These are phyloP conservation scores for Drosophila formosana DNA, from an alignment of 2,888 invertebrate species.

Conservation along the genomic window DNA sequence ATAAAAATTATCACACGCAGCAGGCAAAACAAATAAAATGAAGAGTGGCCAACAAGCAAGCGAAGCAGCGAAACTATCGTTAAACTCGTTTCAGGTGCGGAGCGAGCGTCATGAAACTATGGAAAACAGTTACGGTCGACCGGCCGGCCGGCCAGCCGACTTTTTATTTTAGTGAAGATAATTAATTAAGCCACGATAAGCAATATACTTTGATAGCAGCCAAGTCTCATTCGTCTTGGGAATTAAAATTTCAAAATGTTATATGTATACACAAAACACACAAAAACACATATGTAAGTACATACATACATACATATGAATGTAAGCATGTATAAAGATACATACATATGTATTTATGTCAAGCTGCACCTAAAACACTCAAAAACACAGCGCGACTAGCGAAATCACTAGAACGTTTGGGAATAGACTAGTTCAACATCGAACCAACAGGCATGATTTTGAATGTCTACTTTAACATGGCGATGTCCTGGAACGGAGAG, in stretches of 20 bases:
- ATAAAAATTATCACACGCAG: slow-evolving; percentile 63
- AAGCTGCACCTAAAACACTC: slow-evolving; percentile 39
- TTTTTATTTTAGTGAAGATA: slow-evolving; percentile 56
- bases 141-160: slow-evolving; percentile 34
- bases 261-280: slow-evolving; percentile 7
- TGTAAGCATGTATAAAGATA: not conserved
- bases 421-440: no score
- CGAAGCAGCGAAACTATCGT: slow-evolving; percentile 21
- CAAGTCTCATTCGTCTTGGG: slow-evolving; percentile 47
- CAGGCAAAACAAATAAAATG: not conserved
- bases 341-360: not conserved
- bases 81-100: slow-evolving; percentile 19
- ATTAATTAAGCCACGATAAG: slow-evolving; percentile 74
- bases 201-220: slow-evolving; percentile 43
- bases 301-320: slow-evolving; percentile 9
- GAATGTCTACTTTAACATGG: no score
- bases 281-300: slow-evolving; percentile 1
- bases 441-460: no score
- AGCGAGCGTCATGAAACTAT: slow-evolving; percentile 25
- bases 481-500: no score
- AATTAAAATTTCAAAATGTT: slow-evolving; percentile 50
- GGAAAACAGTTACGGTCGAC: slow-evolving; percentile 46
- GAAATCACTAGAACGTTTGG: no score
- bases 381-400: slow-evolving; percentile 10
- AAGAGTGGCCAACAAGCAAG: slow-evolving; percentile 33